phyloP scores from a whole-genome alignment of 2,888 invertebrate genomes.

The Hypsopygia costalis region DNA sequence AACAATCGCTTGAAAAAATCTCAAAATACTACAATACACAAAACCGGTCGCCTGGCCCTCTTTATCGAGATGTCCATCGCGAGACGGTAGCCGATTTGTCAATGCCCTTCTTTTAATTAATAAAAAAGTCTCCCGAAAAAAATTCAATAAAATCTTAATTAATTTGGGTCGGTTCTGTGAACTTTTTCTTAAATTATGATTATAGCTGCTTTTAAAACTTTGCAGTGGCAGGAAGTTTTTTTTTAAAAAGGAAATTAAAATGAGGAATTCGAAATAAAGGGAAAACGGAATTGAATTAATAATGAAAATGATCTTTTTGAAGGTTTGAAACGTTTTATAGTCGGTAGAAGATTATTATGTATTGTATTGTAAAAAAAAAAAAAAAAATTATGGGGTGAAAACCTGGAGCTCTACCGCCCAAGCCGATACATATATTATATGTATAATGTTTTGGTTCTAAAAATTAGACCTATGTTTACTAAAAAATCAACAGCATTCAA shows the following conservation, averaged over 20 bases:
- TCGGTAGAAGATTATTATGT: too few relatives aligned
- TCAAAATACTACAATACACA: slow-evolving; percentile 21
- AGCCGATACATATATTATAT: too few relatives aligned
- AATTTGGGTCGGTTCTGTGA: slow-evolving; percentile 55
- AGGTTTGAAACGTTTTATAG: slow-evolving; percentile 3
- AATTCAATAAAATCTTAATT: slow-evolving; percentile 71
- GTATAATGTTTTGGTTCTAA: too few relatives aligned
- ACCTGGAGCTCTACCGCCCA: too few relatives aligned
- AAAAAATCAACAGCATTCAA: too few relatives aligned
- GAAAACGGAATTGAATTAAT: slow-evolving; percentile 27
- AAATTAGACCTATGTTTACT: too few relatives aligned
- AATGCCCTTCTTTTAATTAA: slow-evolving; percentile 74
- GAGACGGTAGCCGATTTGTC: slow-evolving; percentile 74
- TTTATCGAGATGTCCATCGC: slow-evolving; percentile 70
- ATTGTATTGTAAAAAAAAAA: too few relatives aligned
- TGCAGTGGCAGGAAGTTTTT: slow-evolving; percentile 36
- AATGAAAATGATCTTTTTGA: slow-evolving; percentile 13
- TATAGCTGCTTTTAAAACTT: slow-evolving; percentile 50
- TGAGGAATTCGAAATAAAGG: slow-evolving; percentile 21
- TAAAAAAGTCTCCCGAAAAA: slow-evolving; percentile 63
- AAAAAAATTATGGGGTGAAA: too few relatives aligned
- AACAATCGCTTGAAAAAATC: slow-evolving; percentile 33
- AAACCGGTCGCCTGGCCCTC: slow-evolving; percentile 30
- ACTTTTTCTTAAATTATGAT: slow-evolving; percentile 64
- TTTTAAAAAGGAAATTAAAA: slow-evolving; percentile 28